These are phyloP conservation scores for Nyctereutes procyonoides DNA, from an alignment of 2,113 vertebrate genomes.

Conservation along the genomic window DNA sequence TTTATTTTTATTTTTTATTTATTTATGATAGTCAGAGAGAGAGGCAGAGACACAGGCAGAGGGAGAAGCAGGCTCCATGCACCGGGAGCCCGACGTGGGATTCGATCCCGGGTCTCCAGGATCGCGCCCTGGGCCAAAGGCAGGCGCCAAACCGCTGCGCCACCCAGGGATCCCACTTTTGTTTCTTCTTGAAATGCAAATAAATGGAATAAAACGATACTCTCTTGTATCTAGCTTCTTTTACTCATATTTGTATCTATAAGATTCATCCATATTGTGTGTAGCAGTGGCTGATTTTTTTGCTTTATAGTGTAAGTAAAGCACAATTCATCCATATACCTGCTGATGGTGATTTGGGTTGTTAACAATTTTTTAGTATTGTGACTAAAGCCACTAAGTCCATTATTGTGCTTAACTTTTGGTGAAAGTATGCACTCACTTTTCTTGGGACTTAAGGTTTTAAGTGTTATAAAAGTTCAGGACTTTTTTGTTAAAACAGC, in stretches of 20 bases:
- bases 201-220: background rate
- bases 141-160: too few relatives aligned
- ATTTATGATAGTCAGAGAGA: too few relatives aligned
- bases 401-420: constrained; percentile 38
- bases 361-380: background rate
- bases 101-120: too few relatives aligned
- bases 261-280: constrained; percentile 7
- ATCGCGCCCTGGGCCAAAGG: too few relatives aligned
- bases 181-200: background rate
- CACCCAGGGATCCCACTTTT: too few relatives aligned
- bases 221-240: background rate
- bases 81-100: too few relatives aligned
- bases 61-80: too few relatives aligned
- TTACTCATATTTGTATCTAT: background rate
- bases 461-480: constrained; percentile 33
- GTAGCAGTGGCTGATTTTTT: constrained; percentile 21
- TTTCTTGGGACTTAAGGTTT: constrained; percentile 27
- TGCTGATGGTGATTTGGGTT: background rate
- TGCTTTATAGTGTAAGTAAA: background rate
- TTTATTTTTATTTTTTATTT: too few relatives aligned
- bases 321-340: background rate
- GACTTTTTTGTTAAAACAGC: constrained; percentile 14
- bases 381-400: background rate
- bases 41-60: too few relatives aligned
- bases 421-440: constrained; percentile 31